Evolutionary conservation across 2,113 vertebrate genomes (phyloP).

Genomic region (Poicephalus meyeri): DNA sequence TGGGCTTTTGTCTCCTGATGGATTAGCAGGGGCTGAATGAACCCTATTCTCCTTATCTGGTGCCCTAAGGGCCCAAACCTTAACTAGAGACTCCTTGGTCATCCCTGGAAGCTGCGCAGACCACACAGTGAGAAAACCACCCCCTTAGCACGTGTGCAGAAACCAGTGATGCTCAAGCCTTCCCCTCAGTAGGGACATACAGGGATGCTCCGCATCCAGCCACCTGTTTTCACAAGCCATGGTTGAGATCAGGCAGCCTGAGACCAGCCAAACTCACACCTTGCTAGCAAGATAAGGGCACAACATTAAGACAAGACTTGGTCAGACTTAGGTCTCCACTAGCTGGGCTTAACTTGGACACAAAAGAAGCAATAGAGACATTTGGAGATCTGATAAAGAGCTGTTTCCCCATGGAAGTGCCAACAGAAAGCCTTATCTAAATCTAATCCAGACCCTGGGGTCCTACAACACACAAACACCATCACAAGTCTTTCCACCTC

Average conservation of each 20-base stretch:
- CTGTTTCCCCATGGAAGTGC: neutral
- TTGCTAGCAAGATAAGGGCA: neutral
- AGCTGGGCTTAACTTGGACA: neutral
- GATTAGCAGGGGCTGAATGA: neutral
- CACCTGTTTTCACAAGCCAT: neutral
- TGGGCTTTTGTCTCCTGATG: neutral
- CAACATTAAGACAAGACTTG: no score
- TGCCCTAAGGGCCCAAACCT: neutral
- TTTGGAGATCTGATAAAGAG: neutral
- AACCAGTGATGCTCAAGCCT: neutral
- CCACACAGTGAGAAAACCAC: neutral
- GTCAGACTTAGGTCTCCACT: neutral
- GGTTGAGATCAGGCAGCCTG: rapidly evolving
- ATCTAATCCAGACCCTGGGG: neutral
- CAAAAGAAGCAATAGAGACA: neutral
- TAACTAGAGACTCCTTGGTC: neutral
- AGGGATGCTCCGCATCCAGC: neutral
- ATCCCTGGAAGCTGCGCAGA: neutral
- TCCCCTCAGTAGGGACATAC: neutral
- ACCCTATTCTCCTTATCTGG: neutral
- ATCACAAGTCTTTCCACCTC: neutral
- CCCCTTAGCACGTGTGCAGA: rapidly evolving
- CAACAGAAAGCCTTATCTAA: neutral
- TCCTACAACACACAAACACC: rapidly evolving
- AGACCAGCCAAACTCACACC: neutral